Percentiles rank a stretch among this genome's conserved stretches.
phyloP scores from a whole-genome alignment of 2,797 vertebrate species.

The Brachyrhaphis roseni region DNA sequence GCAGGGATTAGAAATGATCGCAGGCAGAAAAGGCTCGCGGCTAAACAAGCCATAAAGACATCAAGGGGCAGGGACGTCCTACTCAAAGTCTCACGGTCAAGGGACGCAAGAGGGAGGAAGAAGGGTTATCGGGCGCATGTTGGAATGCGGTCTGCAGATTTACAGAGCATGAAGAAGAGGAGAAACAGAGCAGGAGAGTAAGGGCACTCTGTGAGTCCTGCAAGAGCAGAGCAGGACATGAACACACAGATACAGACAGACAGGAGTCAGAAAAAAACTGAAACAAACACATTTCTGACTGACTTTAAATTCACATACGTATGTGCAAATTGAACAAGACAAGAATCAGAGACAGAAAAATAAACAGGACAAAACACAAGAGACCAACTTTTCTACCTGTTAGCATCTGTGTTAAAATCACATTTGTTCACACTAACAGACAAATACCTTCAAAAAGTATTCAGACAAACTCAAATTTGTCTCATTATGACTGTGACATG shows the following conservation, averaged over 20 bases:
- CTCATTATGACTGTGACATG: neutral
- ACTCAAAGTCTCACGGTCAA: slow-evolving; percentile 79
- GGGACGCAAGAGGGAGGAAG: slow-evolving; percentile 33
- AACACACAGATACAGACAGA: slow-evolving; percentile 18
- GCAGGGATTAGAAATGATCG: slow-evolving; percentile 76
- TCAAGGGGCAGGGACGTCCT: slow-evolving; percentile 67
- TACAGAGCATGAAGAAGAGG: slow-evolving; percentile 63
- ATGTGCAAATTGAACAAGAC: slow-evolving; percentile 32
- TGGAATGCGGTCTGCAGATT: slow-evolving; percentile 66
- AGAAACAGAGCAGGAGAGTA: slow-evolving; percentile 31
- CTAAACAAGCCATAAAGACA: slow-evolving; percentile 79
- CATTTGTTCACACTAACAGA: slow-evolving; percentile 25
- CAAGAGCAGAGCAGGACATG: slow-evolving; percentile 52
- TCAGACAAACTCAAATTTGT: neutral
- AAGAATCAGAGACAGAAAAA: slow-evolving; percentile 31
- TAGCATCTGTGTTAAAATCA: slow-evolving; percentile 13
- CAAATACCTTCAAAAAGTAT: neutral
- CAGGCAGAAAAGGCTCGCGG: slow-evolving; percentile 66
- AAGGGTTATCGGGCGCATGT: slow-evolving; percentile 71
- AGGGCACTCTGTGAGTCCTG: slow-evolving; percentile 43
- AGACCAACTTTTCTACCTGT: slow-evolving; percentile 14
- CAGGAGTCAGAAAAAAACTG: slow-evolving; percentile 19
- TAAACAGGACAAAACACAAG: neutral
- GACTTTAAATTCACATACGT: slow-evolving; percentile 38
- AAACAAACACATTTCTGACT: slow-evolving; percentile 34